Percentiles rank a stretch among this genome's conserved stretches.
Conservation (phyloP, 2,113 vertebrate species). For the Aptenodytes patagonicus region DNA sequence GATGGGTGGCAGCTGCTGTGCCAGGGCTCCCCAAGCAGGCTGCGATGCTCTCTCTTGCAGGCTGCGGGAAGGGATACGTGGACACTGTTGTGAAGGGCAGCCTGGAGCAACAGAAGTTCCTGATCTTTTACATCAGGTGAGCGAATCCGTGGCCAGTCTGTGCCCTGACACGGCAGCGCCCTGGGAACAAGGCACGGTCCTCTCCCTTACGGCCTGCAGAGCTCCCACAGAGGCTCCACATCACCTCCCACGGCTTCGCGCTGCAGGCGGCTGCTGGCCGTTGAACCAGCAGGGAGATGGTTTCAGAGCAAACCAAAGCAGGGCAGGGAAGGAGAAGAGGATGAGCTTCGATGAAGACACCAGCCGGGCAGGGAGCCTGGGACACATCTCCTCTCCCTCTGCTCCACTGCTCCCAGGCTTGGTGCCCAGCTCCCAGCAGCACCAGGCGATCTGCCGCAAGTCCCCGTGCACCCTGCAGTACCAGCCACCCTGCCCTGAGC, state of each 20-base stretch:
- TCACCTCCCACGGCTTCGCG: background rate
- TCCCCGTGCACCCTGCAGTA: background rate
- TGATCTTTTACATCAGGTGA: slow-evolving; percentile 89
- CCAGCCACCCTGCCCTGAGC: background rate
- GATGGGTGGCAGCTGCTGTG: background rate
- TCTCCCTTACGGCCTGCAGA: background rate
- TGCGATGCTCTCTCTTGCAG: slow-evolving; percentile 35
- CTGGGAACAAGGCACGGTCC: background rate
- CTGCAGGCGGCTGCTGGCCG: background rate
- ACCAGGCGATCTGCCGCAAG: background rate
- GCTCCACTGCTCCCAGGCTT: background rate
- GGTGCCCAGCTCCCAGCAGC: background rate
- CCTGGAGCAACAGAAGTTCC: slow-evolving; percentile 79
- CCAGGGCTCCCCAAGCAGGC: background rate
- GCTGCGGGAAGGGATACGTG: slow-evolving; percentile 81
- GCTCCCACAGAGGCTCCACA: background rate
- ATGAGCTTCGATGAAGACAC: background rate
- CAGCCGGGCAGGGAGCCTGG: background rate
- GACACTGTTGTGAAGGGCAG: slow-evolving; percentile 85
- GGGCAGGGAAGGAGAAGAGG: background rate
- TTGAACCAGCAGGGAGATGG: background rate
- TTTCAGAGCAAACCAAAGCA: background rate
- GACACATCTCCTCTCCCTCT: background rate
- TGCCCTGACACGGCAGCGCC: accelerated
- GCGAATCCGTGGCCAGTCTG: background rate